Evolutionary conservation across 2,113 vertebrate genomes (phyloP), one percentile per base, ranked within the genome.

Genomic region (crab-eating macaque (Macaca fascicularis)): DNA sequence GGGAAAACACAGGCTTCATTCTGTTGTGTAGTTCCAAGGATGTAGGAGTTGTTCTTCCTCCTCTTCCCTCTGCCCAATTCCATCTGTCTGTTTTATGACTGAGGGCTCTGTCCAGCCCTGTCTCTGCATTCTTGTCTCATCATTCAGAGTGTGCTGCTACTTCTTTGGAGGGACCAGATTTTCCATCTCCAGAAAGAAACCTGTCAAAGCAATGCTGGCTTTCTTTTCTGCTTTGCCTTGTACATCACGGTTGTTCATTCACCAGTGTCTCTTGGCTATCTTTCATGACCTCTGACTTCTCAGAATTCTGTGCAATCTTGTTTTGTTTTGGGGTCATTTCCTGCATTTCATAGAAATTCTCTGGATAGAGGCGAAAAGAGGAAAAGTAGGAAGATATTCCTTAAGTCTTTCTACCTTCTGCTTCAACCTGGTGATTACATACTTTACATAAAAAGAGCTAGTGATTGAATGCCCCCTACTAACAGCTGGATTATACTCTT

Each of bases 401-500:
- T 76, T 17, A 40, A 83, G 80, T 75, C 48, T 25, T 96, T 50
- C 69, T 67, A 70, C 43, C 35, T 84, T 52, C 48, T 89, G 40
- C 43, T 97, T 94, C 43, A 97, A 87, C 52, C 50, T 90, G 59
- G n/a, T 79, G 76, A 90, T 83, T 72, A 50, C 25, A 22, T 20
- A n/a, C 32, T 55, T 89, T 52, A 57, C 35, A 38, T n/a, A 32
- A 69, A 38, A 88, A 92, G 43, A 96, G 76, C 40, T 55, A 43
- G 79, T 70, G 78, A 76, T 38, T 43, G 48, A 84, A 45, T 43
- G 67, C 3, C 27, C 20, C 59, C 16, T 52, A 5, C 22, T 55
- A n/a, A 35, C 22, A 93, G 17, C 19, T 72, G 48, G 20, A 50
- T 75, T 61, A 3, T 57, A 52, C 22, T 48, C 43, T 93, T 45